A percentile compares a stretch with the other conserved stretches of the same genome.
phyloP scores from a whole-genome alignment of 2,888 invertebrate species.

The Ormyrus rosae region DNA sequence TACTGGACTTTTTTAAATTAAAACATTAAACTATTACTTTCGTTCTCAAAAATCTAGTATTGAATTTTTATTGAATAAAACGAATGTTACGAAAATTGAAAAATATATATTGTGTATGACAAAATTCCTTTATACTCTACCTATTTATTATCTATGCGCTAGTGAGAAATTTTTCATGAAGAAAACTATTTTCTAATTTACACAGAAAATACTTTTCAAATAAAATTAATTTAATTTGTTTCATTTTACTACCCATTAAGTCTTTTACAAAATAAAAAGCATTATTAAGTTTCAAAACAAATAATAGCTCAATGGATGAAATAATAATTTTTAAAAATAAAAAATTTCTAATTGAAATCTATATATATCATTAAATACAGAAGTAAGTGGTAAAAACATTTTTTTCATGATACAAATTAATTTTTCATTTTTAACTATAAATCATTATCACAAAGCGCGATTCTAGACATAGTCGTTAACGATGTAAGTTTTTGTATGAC shows the following conservation, averaged over 20 bases:
- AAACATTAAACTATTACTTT: too few relatives aligned
- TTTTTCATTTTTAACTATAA: constrained; percentile 27
- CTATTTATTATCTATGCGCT: constrained; percentile 49
- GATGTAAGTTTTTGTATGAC: constrained; percentile 43
- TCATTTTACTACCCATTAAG: constrained; percentile 9
- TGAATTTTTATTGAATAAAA: not conserved
- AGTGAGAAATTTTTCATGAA: constrained; percentile 32
- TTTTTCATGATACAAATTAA: constrained; percentile 18
- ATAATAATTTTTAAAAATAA: constrained; percentile 30
- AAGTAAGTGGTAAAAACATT: constrained; percentile 13
- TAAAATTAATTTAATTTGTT: constrained; percentile 29
- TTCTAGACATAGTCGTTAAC: constrained; percentile 52
- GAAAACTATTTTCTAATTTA: not conserved
- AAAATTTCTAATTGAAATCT: constrained; percentile 12
- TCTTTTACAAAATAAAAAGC: constrained; percentile 32
- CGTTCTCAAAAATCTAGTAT: too few relatives aligned
- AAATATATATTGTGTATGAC: constrained; percentile 48
- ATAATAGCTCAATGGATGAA: not conserved
- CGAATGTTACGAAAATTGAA: constrained; percentile 30
- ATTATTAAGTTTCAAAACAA: constrained; percentile 9
- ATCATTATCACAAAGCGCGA: constrained; percentile 53
- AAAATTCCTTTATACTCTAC: constrained; percentile 51
- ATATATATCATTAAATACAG: constrained; percentile 1
- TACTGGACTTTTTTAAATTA: too few relatives aligned
- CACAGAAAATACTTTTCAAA: constrained; percentile 42